These are phyloP conservation scores for Morone chrysops DNA, from an alignment of 2,113 vertebrate genomes.

Conservation along the genomic window DNA sequence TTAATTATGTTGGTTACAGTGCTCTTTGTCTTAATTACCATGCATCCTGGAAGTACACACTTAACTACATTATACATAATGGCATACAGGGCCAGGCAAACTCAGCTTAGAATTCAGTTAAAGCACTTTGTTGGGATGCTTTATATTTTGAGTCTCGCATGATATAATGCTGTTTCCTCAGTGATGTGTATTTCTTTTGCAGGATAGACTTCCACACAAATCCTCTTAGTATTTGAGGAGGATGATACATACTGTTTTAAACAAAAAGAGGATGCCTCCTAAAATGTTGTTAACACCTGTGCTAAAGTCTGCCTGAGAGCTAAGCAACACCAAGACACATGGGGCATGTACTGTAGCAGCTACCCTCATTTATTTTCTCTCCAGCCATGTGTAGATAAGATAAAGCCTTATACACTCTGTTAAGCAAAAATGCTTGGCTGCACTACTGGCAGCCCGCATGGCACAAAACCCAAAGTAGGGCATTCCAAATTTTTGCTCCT, in stretches of 20 bases:
- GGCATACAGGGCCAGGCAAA: background rate
- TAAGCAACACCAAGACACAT: slow-evolving; percentile 38
- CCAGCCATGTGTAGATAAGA: slow-evolving; percentile 71
- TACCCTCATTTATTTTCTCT: slow-evolving; percentile 59
- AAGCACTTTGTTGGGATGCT: background rate
- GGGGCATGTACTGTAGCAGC: slow-evolving; percentile 38
- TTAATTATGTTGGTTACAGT: too few relatives aligned
- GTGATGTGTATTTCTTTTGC: slow-evolving; percentile 1
- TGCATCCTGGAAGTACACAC: background rate
- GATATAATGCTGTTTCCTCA: background rate
- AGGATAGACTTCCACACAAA: slow-evolving; percentile 3
- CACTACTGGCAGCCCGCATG: slow-evolving; percentile 35
- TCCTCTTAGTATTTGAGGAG: slow-evolving; percentile 24
- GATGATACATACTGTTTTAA: slow-evolving; percentile 22
- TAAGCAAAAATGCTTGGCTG: slow-evolving; percentile 59
- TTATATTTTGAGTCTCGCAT: background rate
- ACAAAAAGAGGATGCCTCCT: slow-evolving; percentile 15
- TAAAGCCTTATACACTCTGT: slow-evolving; percentile 55
- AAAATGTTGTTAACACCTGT: slow-evolving; percentile 61
- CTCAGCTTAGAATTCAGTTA: background rate
- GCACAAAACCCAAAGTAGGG: slow-evolving; percentile 63
- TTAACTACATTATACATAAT: background rate
- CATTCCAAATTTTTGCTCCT: slow-evolving; percentile 56
- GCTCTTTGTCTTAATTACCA: too few relatives aligned
- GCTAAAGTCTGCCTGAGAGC: slow-evolving; percentile 51